A percentile compares a stretch with the other conserved stretches of the same genome.
These are phyloP conservation scores for Dendrocincla fuliginosa DNA, from an alignment of 2,797 vertebrate genomes.

Conservation along the genomic window DNA sequence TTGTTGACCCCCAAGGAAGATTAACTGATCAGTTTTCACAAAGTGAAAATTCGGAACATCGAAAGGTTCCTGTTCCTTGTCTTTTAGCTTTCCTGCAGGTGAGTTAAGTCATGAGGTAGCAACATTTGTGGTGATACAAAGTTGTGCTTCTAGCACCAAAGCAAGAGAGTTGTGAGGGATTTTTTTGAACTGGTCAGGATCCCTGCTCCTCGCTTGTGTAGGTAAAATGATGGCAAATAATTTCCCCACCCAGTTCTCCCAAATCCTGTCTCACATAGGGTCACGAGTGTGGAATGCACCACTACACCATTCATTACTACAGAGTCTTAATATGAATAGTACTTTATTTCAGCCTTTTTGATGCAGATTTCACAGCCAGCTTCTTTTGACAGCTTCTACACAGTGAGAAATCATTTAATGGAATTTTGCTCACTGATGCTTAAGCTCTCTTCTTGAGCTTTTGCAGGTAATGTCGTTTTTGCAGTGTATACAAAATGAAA, in stretches of 20 bases:
- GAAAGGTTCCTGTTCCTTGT: background rate
- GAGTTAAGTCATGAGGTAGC: background rate
- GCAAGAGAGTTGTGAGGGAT: background rate
- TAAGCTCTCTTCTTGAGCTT: background rate
- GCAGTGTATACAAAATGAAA: background rate
- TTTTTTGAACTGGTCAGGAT: background rate
- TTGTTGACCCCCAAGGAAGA: background rate
- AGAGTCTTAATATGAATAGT: background rate
- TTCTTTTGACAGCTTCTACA: background rate
- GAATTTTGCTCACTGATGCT: background rate
- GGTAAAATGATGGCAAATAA: background rate
- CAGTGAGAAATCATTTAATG: background rate
- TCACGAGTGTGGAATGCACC: background rate
- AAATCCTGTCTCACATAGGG: background rate
- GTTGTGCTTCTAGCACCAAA: background rate
- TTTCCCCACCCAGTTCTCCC: background rate
- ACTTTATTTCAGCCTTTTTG: background rate
- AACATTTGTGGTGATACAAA: background rate
- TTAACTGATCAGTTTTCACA: background rate
- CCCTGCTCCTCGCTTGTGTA: background rate
- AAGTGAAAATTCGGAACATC: background rate
- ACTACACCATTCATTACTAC: background rate
- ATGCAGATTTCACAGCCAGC: background rate
- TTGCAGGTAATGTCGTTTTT: background rate
- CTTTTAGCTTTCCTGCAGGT: background rate